Base-by-base conservation (phyloP, 2,888 invertebrate species). In the Prenolepis imparis region DNA sequence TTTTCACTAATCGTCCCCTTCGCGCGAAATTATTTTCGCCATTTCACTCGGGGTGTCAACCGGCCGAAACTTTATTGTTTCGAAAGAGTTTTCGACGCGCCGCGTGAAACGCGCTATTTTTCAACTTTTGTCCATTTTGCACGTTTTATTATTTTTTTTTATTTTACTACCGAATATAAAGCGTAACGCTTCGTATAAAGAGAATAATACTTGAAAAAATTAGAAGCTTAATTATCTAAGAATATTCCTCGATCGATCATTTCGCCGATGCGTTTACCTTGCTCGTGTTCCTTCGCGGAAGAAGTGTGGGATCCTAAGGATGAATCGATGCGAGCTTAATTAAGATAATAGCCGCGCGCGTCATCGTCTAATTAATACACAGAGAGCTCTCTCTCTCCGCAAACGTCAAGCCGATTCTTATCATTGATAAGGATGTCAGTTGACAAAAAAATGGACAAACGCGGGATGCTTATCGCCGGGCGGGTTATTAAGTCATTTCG, bases 401-500 rank as follows among this genome's bases (percentile, higher is more conserved):
- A 18, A 44, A 3, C 41, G 44, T 74, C 32, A 8, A 15, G 9
- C 0, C 32, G 32, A 59, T 80, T 80, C 41, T 78, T 72, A 59
- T 80, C 78, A 68, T 70, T 41, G 52, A 57, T 21, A 32, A 28
- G 32, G 41, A 41, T 41, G 44, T 24, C 21, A 32, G 44, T 52
- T 59, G 67, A 67, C 55, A 67, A 77, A 67, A 67, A 77, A 67
- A 3, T 18, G 24, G 12, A 5, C 24, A 24, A 39, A 1, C 24
- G 24, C 6, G 11, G 68, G 57, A 63, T 75, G 9, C 55, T 70
- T 78, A 70, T 78, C 68, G 15, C 6, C 68, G 70, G 39, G 1
- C n/a, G 32, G 41, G 41, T 32, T 78, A 78, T 78, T 78, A 57
- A 78, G 70, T 70, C 78, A 41, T 70, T 78, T 11, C 78, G 57